phyloP scores from a whole-genome alignment of 1,140 invertebrate species.

The Drosophila tsacasi region DNA sequence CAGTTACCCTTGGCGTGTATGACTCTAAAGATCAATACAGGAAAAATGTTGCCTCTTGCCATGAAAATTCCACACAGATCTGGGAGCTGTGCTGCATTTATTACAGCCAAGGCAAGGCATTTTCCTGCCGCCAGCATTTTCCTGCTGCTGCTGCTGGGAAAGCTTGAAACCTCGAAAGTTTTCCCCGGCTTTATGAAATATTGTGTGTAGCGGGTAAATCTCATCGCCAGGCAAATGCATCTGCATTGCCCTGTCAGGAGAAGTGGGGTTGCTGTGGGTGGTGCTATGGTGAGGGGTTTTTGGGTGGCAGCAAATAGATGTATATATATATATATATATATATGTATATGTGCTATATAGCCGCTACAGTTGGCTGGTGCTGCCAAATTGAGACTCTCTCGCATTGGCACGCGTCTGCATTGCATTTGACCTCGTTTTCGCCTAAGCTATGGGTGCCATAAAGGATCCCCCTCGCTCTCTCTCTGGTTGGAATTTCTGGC shows the following conservation, averaged over 20 bases:
- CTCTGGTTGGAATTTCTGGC: slow-evolving; percentile 14
- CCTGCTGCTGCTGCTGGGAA: background rate
- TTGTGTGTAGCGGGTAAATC: slow-evolving; percentile 29
- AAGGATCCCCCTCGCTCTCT: background rate
- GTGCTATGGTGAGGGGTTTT: background rate
- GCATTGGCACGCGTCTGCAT: slow-evolving; percentile 48
- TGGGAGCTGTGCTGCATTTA: slow-evolving; percentile 25
- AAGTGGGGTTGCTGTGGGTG: background rate
- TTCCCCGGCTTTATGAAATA: slow-evolving; percentile 37
- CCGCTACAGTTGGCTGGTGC: slow-evolving; percentile 45
- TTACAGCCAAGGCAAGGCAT: slow-evolving; percentile 39
- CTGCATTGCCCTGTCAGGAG: slow-evolving; percentile 4
- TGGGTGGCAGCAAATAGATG: background rate
- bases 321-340: background rate
- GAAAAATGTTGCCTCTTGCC: slow-evolving; percentile 13
- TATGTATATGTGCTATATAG: slow-evolving; percentile 5
- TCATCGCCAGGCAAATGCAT: slow-evolving; percentile 37
- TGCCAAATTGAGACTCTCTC: slow-evolving; percentile 52
- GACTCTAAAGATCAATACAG: background rate
- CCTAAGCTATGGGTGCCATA: slow-evolving; percentile 45
- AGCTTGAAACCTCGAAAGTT: slow-evolving; percentile 29
- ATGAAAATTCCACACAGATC: slow-evolving; percentile 19
- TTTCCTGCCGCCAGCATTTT: slow-evolving; percentile 17
- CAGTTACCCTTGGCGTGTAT: background rate
- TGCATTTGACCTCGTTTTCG: slow-evolving; percentile 65